These are phyloP conservation scores for Neotoxoptera formosana DNA, from an alignment of 1,140 invertebrate genomes.

Conservation along the genomic window DNA sequence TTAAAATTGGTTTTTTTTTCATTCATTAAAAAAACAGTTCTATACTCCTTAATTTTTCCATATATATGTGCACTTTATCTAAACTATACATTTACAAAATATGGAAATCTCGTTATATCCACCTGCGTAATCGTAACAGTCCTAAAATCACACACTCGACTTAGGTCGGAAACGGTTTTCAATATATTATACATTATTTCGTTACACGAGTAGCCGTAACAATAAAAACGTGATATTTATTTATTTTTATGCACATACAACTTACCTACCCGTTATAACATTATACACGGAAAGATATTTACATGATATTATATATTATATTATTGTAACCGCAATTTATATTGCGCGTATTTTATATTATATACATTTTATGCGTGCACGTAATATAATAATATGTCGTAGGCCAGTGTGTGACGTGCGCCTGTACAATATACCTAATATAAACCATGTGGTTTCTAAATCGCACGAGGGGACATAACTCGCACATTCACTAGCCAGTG, in stretches of 20 bases:
- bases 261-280: not conserved
- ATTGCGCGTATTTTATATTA: not conserved
- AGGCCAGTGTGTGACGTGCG: not conserved
- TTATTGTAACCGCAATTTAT: not conserved
- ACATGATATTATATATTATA: not conserved
- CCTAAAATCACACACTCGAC: not conserved
- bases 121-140: not conserved
- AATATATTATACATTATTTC: not conserved
- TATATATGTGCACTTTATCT: not conserved
- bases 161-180: not conserved
- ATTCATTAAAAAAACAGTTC: not conserved
- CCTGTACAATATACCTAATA: not conserved
- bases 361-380: not conserved
- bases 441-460: slow-evolving; percentile 15
- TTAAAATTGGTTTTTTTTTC: not conserved
- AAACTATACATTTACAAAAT: not conserved
- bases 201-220: not conserved
- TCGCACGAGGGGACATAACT: not conserved
- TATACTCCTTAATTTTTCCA: not conserved
- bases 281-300: not conserved
- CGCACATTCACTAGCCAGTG: not conserved
- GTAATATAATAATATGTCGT: not conserved
- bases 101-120: not conserved
- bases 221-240: not conserved
- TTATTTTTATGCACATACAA: not conserved